Evolutionary conservation across 2,888 invertebrate genomes (phyloP).

Genomic region (Heliconius aoede): DNA sequence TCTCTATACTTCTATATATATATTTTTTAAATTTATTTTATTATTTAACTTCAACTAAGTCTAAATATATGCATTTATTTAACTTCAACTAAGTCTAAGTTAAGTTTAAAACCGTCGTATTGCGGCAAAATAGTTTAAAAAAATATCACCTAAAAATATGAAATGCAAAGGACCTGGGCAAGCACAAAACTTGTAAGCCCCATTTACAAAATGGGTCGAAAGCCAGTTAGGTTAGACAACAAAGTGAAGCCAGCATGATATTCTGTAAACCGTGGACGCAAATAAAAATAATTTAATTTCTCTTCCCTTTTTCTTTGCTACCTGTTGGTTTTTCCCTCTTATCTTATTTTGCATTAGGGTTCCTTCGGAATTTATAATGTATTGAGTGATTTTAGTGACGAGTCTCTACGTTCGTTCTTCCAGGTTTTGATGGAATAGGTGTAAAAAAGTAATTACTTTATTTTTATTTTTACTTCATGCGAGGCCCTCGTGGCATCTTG

Average conservation of each 20-base stretch:
- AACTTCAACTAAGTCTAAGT: too few relatives aligned
- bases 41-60: too few relatives aligned
- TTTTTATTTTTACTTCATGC: too few relatives aligned
- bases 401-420: too few relatives aligned
- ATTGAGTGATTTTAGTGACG: too few relatives aligned
- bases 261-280: neutral
- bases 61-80: too few relatives aligned
- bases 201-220: constrained; percentile 1
- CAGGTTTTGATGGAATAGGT: too few relatives aligned
- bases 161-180: neutral
- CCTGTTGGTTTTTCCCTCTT: neutral
- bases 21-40: too few relatives aligned
- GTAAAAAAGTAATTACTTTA: too few relatives aligned
- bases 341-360: neutral
- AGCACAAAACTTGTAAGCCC: neutral
- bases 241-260: constrained; percentile 1
- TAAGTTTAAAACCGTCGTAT: neutral
- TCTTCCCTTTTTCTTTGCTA: neutral
- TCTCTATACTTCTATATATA: too few relatives aligned
- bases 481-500: too few relatives aligned
- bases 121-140: neutral
- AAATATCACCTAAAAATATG: neutral
- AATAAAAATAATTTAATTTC: neutral
- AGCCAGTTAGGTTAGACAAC: constrained; percentile 10
- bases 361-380: neutral